Percentiles rank a stretch among this genome's conserved stretches.
phyloP scores from a whole-genome alignment of 2,797 vertebrate genomes.

The Chiloscyllium punctatum region DNA sequence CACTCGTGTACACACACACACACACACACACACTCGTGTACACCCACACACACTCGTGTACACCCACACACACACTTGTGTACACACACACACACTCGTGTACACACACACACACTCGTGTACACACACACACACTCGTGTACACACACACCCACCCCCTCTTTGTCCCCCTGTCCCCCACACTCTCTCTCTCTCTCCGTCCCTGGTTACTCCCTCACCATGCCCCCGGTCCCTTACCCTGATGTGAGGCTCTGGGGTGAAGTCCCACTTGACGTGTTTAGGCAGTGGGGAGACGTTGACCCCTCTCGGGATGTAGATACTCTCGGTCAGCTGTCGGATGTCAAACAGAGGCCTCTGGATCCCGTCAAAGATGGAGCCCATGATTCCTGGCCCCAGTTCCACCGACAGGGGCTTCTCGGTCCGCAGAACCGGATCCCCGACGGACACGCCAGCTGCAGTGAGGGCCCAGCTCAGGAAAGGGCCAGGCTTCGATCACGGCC shows the following conservation, averaged over 20 bases:
- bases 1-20: no score
- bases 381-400: conserved; percentile 53
- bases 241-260: conserved; percentile 44
- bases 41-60: no score
- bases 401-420: conserved; percentile 54
- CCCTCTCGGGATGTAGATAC: conserved; percentile 56
- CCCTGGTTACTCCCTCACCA: no score
- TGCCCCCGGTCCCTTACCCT: conserved; percentile 43
- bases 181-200: background rate
- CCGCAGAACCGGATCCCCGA: conserved; percentile 53
- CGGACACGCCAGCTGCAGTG: conserved; percentile 50
- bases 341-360: conserved; percentile 55
- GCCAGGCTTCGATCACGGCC: background rate
- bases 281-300: conserved; percentile 48
- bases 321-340: conserved; percentile 48
- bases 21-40: no score
- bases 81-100: no score
- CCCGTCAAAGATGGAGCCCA: conserved; percentile 57
- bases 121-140: no score
- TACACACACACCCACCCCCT: no score
- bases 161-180: background rate
- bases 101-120: no score
- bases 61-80: no score
- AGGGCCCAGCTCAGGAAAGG: conserved; percentile 49
- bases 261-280: conserved; percentile 49